A percentile compares a stretch with the other conserved stretches of the same genome.
These are phyloP conservation scores for Lerema accius DNA, from an alignment of 1,140 invertebrate species.

Conservation along the genomic window DNA sequence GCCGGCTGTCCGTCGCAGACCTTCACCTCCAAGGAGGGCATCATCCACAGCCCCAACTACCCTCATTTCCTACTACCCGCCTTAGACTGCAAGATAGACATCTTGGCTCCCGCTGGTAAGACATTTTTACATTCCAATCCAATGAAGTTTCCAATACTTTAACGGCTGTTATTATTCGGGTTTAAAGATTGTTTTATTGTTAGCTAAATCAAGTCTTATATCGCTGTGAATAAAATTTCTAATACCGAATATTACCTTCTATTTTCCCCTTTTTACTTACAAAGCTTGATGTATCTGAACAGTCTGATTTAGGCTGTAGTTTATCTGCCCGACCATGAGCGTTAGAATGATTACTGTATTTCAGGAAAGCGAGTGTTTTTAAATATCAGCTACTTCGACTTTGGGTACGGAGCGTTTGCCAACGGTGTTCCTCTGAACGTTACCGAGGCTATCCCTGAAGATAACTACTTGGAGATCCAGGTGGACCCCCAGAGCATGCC, in stretches of 20 bases:
- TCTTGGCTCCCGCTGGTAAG: constrained; percentile 84
- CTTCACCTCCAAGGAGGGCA: constrained; percentile 84
- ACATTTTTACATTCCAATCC: too few species aligned
- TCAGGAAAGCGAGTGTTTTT: constrained; percentile 85
- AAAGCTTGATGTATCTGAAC: too few species aligned
- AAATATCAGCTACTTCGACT: constrained; percentile 85
- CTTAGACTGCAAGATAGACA: constrained; percentile 87
- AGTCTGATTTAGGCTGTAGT: too few species aligned
- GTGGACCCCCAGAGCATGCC: constrained; percentile 74
- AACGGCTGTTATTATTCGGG: too few species aligned
- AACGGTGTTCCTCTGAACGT: constrained; percentile 64
- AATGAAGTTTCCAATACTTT: too few species aligned
- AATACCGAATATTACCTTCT: too few species aligned
- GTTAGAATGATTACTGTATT: too few species aligned
- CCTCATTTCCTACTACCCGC: constrained; percentile 86
- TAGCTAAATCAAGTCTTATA: too few species aligned
- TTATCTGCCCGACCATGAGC: too few species aligned
- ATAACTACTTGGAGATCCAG: constrained; percentile 83
- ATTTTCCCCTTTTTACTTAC: too few species aligned
- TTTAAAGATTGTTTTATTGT: too few species aligned
- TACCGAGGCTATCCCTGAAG: constrained; percentile 55
- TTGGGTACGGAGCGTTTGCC: constrained; percentile 72
- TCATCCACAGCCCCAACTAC: constrained; percentile 86
- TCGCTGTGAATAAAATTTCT: too few species aligned
- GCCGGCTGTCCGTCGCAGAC: constrained; percentile 86